Conservation (phyloP, 2,888 invertebrate genomes). For the Schizaphis graminum region DNA sequence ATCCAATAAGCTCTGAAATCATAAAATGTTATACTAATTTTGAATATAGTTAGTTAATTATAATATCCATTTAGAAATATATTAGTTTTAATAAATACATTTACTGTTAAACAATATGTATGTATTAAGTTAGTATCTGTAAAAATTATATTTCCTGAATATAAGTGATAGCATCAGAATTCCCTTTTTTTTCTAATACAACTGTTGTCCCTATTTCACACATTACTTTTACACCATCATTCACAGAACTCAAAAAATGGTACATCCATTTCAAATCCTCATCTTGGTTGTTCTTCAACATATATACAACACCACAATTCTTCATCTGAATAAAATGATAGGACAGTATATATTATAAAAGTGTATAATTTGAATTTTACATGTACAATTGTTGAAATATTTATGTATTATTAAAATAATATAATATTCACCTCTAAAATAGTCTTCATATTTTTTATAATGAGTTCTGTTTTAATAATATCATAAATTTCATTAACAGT, state of each 20-base stretch:
- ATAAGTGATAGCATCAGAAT: background rate
- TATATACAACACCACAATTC: background rate
- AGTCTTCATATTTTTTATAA: background rate
- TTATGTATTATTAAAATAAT: background rate
- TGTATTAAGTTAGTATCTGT: background rate
- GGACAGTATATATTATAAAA: background rate
- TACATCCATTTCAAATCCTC: background rate
- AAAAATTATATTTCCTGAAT: background rate
- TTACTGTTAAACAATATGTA: background rate
- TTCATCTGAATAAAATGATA: background rate
- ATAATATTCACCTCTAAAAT: background rate
- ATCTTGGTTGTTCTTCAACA: background rate
- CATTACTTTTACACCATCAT: background rate
- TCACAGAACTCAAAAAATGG: background rate
- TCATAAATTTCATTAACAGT: background rate
- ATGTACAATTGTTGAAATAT: background rate
- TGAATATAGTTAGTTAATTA: background rate
- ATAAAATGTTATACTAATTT: background rate
- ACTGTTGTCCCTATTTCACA: background rate
- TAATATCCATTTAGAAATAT: background rate
- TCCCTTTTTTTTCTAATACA: background rate
- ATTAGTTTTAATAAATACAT: background rate
- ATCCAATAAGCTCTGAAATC: background rate
- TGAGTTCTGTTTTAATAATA: background rate
- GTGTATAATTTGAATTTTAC: background rate